Base-by-base conservation (phyloP, 2,888 invertebrate genomes). In the Alentia gelatinosa region DNA sequence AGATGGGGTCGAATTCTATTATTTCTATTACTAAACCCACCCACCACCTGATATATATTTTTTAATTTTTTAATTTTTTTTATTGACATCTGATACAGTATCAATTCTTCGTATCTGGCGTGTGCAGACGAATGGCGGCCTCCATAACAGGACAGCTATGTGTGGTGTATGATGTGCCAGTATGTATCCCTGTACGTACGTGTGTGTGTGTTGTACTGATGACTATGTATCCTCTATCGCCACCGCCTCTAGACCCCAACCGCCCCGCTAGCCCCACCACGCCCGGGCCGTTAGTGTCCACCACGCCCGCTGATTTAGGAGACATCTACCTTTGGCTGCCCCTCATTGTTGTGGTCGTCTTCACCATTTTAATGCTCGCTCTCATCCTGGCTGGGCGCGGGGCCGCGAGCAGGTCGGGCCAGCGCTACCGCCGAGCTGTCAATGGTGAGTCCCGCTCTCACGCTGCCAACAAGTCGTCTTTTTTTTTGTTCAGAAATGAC, bases 291-390 rank as follows among this genome's bases (percentile, higher is more conserved):
- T 30, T 30, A 12, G 42, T 0, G 26, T 26, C 50, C 26, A 86
- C 86, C 47, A n/a, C 47, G 26, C 47, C 86, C 30, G 26, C 33
- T 4, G 86, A 33, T 74, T 26, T 40, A 26, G 79, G 84, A 0
- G 42, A 88, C 56, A 88, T 92, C 42, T 92, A 90, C 89, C 86
- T 92, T n/a, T 92, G 92, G 92, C 90, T 92, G 37, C 92, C 92
- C 30, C 88, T 92, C 9, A 90, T 92, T 42, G 92, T 92, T 15
- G 92, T 92, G 0, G 83, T 92, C 30, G 50, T 90, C 56, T 92
- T 92, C 91, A 92, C 92, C 35, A 40, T 89, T 7, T 63, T 92
- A 39, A 89, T 92, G 90, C 47, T 92, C 37, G 68, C 75, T 12
- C 88, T 92, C n/a, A 88, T 92, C 26, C 33, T 91, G 86, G 68